Conservation (phyloP, 2,797 vertebrate genomes). For the Cyprinodon diabolis region DNA sequence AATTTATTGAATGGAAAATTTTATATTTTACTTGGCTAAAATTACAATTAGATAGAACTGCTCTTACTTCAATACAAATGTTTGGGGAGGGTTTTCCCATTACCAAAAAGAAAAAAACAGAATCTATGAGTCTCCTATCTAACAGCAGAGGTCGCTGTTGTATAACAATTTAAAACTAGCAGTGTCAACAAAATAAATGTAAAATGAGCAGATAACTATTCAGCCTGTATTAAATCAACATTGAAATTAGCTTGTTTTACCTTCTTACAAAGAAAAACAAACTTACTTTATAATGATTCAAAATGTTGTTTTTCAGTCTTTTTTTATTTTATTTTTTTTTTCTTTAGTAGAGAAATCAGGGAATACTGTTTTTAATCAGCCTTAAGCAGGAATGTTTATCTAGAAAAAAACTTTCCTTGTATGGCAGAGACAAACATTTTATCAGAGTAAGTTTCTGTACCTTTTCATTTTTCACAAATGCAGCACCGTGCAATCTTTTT, state of each 20-base stretch:
- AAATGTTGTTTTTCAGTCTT: neutral
- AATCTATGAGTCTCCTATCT: neutral
- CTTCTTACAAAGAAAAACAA: neutral
- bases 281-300: neutral
- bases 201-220: neutral
- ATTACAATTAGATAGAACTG: too few relatives aligned
- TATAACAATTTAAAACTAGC: constrained; percentile 31
- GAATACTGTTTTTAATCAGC: neutral
- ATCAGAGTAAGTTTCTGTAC: neutral
- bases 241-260: neutral
- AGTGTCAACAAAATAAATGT: neutral
- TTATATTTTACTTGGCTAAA: too few relatives aligned
- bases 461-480: neutral
- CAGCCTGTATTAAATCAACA: neutral
- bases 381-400: neutral
- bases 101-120: neutral
- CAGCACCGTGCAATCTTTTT: neutral
- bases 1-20: too few relatives aligned
- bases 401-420: neutral
- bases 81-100: too few relatives aligned
- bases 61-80: too few relatives aligned
- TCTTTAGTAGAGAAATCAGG: too few relatives aligned
- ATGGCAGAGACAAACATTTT: neutral
- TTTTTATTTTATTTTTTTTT: too few relatives aligned
- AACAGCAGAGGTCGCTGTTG: constrained; percentile 78